These are phyloP conservation scores for Drosophila fuyamai DNA, from an alignment of 1,140 invertebrate genomes.

Conservation along the genomic window DNA sequence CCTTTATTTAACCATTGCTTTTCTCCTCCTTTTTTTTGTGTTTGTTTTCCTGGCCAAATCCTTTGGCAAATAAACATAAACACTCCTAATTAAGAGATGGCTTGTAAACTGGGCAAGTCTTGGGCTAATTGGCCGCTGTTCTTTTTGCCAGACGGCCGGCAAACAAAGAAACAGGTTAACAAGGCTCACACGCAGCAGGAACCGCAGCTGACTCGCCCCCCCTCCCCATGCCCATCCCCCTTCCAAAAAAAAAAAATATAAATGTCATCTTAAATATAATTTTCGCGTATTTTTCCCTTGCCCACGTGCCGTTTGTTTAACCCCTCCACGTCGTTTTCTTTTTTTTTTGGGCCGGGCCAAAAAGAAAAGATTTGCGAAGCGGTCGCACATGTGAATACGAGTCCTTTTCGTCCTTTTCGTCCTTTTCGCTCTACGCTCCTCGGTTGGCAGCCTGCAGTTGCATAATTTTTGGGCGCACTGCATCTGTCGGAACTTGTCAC, in stretches of 20 bases:
- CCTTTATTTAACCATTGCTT: neutral
- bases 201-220: constrained; percentile 48
- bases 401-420: constrained; percentile 18
- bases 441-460: constrained; percentile 44
- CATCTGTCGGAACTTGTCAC: constrained; percentile 47
- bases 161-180: constrained; percentile 61
- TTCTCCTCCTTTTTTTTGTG: constrained; percentile 10
- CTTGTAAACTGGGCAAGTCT: constrained; percentile 29
- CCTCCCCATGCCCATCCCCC: neutral
- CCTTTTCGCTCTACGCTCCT: neutral
- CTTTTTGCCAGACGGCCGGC: constrained; percentile 61
- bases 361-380: constrained; percentile 73
- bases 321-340: neutral
- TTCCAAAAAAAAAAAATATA: constrained; percentile 42
- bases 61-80: constrained; percentile 63
- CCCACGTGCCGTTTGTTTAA: constrained; percentile 52
- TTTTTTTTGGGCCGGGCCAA: constrained; percentile 9
- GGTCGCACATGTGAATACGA: constrained; percentile 58
- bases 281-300: constrained; percentile 72
- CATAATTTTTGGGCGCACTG: constrained; percentile 61
- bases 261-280: constrained; percentile 84
- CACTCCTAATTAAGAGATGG: constrained; percentile 70
- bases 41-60: constrained; percentile 12
- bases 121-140: constrained; percentile 71
- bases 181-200: constrained; percentile 36